These are phyloP conservation scores for Harmothoe impar DNA, from an alignment of 2,888 invertebrate genomes.

Conservation along the genomic window DNA sequence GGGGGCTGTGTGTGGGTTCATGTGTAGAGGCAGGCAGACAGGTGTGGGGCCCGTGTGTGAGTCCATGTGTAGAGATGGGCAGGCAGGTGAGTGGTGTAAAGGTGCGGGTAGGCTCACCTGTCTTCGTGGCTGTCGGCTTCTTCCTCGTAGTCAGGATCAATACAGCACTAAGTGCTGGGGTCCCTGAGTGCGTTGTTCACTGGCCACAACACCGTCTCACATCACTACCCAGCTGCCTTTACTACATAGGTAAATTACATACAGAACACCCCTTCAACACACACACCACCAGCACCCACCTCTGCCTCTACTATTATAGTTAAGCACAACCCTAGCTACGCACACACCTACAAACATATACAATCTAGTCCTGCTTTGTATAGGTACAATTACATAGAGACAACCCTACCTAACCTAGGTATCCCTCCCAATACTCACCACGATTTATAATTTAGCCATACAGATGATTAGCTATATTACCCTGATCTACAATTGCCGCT, in stretches of 20 bases:
- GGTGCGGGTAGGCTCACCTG: not conserved
- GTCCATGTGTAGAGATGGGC: not conserved
- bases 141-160: not conserved
- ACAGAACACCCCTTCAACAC: too few species aligned
- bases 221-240: not conserved
- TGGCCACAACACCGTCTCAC: not conserved
- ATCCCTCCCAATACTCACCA: too few species aligned
- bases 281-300: not conserved
- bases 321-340: not conserved
- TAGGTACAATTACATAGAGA: too few species aligned
- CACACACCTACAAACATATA: not conserved
- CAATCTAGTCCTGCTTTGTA: too few species aligned
- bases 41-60: too few species aligned
- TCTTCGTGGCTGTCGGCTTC: not conserved
- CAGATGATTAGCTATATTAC: too few species aligned
- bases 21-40: not conserved
- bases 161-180: conserved; percentile 34
- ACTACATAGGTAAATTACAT: not conserved
- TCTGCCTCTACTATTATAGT: too few species aligned
- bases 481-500: too few species aligned
- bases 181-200: conserved; percentile 16
- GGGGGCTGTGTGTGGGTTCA: not conserved
- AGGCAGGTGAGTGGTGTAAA: not conserved
- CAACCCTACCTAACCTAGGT: too few species aligned
- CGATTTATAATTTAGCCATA: too few species aligned